Conservation (phyloP, 1,140 invertebrate genomes). For the Berghia stephanieae region DNA sequence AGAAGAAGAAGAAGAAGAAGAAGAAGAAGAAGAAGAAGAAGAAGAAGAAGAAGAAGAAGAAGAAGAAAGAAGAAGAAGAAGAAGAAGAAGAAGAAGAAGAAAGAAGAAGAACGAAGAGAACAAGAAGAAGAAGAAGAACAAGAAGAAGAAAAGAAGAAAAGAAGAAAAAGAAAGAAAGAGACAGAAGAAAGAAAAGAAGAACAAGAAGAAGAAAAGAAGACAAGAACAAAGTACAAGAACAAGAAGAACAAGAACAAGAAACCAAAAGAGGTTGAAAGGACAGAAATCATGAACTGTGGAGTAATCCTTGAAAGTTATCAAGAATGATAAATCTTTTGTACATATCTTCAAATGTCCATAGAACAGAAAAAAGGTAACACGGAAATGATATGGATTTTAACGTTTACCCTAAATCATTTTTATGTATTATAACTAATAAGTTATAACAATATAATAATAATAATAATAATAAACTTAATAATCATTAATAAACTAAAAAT, state of each 20-base stretch:
- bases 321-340: too few relatives aligned
- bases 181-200: background rate
- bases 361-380: too few relatives aligned
- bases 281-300: too few relatives aligned
- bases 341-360: too few relatives aligned
- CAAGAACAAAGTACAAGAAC: background rate
- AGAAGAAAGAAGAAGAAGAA: background rate
- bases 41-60: slow-evolving; percentile 3
- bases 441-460: too few relatives aligned
- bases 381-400: too few relatives aligned
- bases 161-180: background rate
- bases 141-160: background rate
- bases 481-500: too few relatives aligned
- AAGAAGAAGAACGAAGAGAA: background rate
- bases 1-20: background rate
- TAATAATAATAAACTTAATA: too few relatives aligned
- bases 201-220: background rate
- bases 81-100: slow-evolving; percentile 5
- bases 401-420: too few relatives aligned
- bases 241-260: background rate
- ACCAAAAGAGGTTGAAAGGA: too few relatives aligned
- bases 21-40: background rate
- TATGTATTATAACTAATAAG: too few relatives aligned
- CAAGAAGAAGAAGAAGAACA: background rate
- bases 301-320: too few relatives aligned